Evolutionary conservation across 2,888 invertebrate genomes (phyloP).

Genomic region (Rhimphoctona megacephalus): DNA sequence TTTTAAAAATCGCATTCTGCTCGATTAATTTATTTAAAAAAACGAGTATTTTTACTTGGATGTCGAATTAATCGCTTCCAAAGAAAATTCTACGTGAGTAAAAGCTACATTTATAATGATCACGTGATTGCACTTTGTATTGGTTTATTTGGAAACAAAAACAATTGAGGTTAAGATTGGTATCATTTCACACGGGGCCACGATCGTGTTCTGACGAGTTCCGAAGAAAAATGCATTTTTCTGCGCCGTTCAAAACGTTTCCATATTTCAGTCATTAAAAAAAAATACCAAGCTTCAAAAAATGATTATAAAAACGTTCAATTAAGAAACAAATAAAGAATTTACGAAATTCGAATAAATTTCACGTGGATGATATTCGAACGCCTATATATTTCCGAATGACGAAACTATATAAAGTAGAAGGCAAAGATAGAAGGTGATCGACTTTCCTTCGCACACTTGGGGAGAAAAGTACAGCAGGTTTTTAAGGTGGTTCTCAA

Average conservation of each 20-base stretch:
- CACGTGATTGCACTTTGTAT: not conserved
- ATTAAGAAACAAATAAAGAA: not conserved
- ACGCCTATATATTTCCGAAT: not conserved
- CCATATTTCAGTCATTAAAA: not conserved
- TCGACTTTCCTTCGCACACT: constrained; percentile 24
- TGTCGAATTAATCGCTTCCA: not conserved
- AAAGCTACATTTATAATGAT: too few species aligned
- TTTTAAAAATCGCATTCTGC: too few species aligned
- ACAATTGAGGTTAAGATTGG: constrained; percentile 5
- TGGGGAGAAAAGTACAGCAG: not conserved
- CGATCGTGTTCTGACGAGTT: not conserved
- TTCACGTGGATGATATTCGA: constrained; percentile 6
- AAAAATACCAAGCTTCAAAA: not conserved
- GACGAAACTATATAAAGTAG: not conserved
- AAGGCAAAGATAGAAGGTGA: constrained; percentile 27
- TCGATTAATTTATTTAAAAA: not conserved
- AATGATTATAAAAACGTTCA: not conserved
- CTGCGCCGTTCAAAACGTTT: not conserved
- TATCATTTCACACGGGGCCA: not conserved
- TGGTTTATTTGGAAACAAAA: not conserved
- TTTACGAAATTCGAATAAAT: constrained; percentile 5
- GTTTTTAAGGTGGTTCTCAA: constrained; percentile 28
- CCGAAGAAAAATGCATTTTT: not conserved
- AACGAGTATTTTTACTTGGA: not conserved
- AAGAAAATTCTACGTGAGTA: not conserved